Percentiles rank a stretch among this genome's conserved stretches.
Conservation (phyloP, 2,113 vertebrate genomes). For the Oreochromis tanganicae region DNA sequence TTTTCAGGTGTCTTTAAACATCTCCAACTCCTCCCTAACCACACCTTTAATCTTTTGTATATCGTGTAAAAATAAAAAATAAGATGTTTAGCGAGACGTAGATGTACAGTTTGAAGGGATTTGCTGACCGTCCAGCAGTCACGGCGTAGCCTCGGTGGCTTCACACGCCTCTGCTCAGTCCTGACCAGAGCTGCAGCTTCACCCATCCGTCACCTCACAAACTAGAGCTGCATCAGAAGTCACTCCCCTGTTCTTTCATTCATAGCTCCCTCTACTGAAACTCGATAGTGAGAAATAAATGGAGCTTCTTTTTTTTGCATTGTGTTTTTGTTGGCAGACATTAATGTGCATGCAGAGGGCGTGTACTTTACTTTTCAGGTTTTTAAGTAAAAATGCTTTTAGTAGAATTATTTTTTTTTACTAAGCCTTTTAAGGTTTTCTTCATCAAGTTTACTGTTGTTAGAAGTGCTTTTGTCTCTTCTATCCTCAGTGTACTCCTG, state of each 20-base stretch:
- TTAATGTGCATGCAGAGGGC: fast-evolving
- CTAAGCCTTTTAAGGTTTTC: background rate
- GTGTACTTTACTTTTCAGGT: background rate
- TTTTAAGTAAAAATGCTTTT: background rate
- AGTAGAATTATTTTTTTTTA: background rate
- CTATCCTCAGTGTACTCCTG: constrained; percentile 86
- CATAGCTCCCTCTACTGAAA: background rate
- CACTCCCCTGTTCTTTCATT: background rate
- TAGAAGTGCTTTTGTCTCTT: background rate
- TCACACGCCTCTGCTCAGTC: background rate
- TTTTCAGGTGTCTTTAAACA: background rate
- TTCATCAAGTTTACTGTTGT: background rate
- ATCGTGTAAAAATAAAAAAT: background rate
- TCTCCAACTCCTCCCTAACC: background rate
- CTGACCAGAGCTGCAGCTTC: background rate
- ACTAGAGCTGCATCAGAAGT: background rate
- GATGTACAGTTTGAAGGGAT: background rate
- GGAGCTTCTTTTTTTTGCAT: background rate
- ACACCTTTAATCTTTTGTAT: background rate
- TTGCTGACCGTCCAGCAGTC: background rate
- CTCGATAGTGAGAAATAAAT: background rate
- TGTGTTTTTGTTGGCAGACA: background rate
- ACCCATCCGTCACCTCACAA: background rate
- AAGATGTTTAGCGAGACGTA: background rate
- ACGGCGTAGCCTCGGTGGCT: background rate